A percentile compares a stretch with the other conserved stretches of the same genome.
These are phyloP conservation scores for Pogonocherus hispidulus DNA, from an alignment of 2,888 invertebrate genomes.

Conservation along the genomic window DNA sequence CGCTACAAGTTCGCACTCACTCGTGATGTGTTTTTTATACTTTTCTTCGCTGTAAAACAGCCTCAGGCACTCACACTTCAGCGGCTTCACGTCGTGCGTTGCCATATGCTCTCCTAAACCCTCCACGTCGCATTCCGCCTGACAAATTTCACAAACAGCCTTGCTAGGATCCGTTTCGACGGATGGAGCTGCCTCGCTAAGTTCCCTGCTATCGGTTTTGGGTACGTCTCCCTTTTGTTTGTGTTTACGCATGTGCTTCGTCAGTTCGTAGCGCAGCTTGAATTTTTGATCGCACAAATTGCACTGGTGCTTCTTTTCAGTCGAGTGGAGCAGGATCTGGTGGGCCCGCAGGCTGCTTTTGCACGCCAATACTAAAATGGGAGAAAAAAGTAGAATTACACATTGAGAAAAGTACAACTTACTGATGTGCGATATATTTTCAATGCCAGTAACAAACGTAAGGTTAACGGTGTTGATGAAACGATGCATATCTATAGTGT, in stretches of 20 bases:
- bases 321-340: background rate
- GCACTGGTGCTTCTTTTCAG: background rate
- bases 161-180: background rate
- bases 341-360: background rate
- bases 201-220: no score
- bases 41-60: background rate
- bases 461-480: background rate
- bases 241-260: background rate
- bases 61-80: background rate
- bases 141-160: background rate
- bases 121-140: background rate
- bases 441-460: no score
- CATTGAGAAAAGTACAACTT: no score
- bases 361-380: background rate
- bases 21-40: background rate
- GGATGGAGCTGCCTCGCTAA: background rate
- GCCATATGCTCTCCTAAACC: background rate
- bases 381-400: no score
- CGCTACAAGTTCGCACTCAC: background rate
- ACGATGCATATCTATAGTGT: no score
- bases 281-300: background rate
- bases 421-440: no score
- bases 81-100: background rate
- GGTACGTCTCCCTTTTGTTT: background rate
- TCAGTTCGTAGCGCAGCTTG: conserved; percentile 7